Evolutionary conservation across 2,113 vertebrate genomes (phyloP), one percentile per base, ranked within the genome.

Genomic region (Oreotrochilus melanogaster): DNA sequence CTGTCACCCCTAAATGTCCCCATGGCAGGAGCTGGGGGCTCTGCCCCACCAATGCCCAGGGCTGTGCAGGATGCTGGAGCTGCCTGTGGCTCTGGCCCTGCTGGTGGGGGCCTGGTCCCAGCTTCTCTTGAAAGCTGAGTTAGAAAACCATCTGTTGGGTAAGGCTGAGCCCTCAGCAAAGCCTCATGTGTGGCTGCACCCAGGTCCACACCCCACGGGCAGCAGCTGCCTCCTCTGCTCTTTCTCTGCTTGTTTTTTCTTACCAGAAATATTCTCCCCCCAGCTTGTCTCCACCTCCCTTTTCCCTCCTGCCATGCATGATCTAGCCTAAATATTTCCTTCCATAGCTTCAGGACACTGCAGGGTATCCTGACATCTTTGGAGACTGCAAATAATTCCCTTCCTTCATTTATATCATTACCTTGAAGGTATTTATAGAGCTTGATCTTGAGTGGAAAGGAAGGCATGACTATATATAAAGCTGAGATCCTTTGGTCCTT

Each of bases 341-440:
- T 83, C 89, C 88, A 70, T 97, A 93, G 92, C 96, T 97, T 86
- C 85, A 94, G 94, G 94, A 96, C 92, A 92, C 93, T 93, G 89
- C 82, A 88, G 85, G 53, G 65, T 92, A 80, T 94, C 89, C 81
- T 95, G 71, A 80, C 87, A 93, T 93, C 96, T 96, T 97, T 48
- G 64, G 93, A 97, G 95, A 96, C 85, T 92, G 79, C 71, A 9
- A 92, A 92, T 96, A 95, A 97, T 96, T 96, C 95, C 94, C 96
- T 88, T 50, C 75, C 88, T 97, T 96, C 95, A 93, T 97, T 94
- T 96, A 67, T 95, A 93, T 92, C 85, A 51, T 95, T 96, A 96
- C 93, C 94, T 97, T 93, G 92, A 83, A 96, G 94, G 92, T 96
- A 96, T 97, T 97, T 97, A 96, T 97, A 97, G 96, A 97, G 78